These are phyloP conservation scores for Palythoa grandis DNA, from an alignment of 92 coral and sea anemone genomes.

Conservation along the genomic window DNA sequence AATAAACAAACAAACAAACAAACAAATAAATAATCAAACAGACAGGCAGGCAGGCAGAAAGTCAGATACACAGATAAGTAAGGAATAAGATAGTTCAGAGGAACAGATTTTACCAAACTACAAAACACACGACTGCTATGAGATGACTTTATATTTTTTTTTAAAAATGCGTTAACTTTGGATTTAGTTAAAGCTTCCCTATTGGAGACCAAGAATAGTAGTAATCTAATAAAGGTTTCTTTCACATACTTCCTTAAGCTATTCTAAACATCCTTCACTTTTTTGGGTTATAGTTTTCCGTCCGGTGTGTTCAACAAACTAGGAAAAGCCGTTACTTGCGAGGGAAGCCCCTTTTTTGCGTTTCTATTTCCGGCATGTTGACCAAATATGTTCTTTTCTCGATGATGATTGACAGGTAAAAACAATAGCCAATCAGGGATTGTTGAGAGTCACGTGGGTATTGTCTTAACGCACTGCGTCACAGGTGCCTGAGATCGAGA, in stretches of 20 bases:
- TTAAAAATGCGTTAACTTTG: no score
- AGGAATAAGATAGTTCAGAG: no score
- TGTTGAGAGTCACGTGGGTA: conserved; percentile 36
- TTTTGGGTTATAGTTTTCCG: not conserved
- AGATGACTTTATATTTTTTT: no score
- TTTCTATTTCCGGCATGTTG: conserved; percentile 33
- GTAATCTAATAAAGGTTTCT: no score
- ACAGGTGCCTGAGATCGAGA: conserved; percentile 41
- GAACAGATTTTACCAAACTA: no score
- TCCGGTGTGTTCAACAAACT: not conserved
- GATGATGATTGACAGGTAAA: conserved; percentile 36
- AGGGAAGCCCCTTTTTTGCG: conserved; percentile 44
- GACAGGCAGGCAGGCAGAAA: no score
- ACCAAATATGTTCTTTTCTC: conserved; percentile 46
- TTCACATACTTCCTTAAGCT: not conserved
- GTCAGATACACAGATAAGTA: no score
- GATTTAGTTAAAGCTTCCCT: no score
- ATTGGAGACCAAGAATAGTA: no score
- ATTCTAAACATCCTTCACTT: not conserved
- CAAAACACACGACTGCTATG: no score
- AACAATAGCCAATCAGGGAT: conserved; percentile 45
- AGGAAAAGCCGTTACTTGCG: not conserved
- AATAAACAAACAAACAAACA: no score
- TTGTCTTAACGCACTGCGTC: conserved; percentile 45
- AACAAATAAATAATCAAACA: no score